Percentiles rank a stretch among this genome's conserved stretches.
These are phyloP conservation scores for Mormyrus hasselquistii DNA, from an alignment of 2,797 vertebrate species.

Conservation along the genomic window DNA sequence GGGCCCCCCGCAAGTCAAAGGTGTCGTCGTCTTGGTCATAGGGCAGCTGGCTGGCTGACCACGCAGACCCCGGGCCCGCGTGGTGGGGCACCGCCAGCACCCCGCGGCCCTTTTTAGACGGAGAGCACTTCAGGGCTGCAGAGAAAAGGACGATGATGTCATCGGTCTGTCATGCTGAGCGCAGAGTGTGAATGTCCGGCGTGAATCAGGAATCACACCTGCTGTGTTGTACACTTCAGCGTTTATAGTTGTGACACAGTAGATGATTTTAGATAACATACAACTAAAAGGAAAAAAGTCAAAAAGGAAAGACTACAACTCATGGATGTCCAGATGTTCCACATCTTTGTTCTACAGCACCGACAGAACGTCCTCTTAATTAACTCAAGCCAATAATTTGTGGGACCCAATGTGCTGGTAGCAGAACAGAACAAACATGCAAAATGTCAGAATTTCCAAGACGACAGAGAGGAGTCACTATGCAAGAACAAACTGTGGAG, in stretches of 20 bases:
- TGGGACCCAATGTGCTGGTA: background rate
- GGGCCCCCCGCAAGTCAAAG: conserved; percentile 75
- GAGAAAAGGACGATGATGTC: background rate
- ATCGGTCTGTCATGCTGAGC: background rate
- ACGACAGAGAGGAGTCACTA: background rate
- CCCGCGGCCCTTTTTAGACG: conserved; percentile 84
- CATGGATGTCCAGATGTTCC: background rate
- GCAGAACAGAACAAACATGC: background rate
- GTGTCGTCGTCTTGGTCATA: conserved; percentile 70
- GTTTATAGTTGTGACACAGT: background rate
- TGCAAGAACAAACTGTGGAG: background rate
- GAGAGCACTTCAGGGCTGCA: conserved; percentile 82
- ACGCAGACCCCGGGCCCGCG: conserved; percentile 62
- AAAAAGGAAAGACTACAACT: background rate
- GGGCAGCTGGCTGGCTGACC: conserved; percentile 73
- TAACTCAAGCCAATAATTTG: background rate
- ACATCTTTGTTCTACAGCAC: background rate
- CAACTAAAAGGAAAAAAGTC: background rate
- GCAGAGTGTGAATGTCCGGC: background rate
- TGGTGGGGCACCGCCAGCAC: conserved; percentile 69
- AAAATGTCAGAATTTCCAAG: background rate
- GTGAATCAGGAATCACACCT: background rate
- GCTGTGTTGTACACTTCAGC: background rate
- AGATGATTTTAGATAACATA: background rate
- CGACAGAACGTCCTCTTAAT: background rate